phyloP scores from a whole-genome alignment of 1,140 invertebrate species.

The Bicyclus anynana region DNA sequence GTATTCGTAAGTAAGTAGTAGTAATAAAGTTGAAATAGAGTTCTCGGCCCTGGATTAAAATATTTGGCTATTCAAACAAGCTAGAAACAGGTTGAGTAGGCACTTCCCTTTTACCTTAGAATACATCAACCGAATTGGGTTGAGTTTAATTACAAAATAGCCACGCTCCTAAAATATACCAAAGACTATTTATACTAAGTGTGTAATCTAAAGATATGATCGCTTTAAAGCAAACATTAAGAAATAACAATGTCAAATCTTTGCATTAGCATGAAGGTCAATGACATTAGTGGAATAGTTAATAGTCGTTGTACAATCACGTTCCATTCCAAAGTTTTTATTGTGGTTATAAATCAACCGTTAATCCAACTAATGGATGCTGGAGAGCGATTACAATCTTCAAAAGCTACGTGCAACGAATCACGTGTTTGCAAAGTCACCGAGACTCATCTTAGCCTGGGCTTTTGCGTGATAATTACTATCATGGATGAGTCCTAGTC shows the following conservation, averaged over 20 bases:
- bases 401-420: constrained; percentile 23
- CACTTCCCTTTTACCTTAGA: no score
- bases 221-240: not conserved
- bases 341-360: constrained; percentile 34
- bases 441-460: constrained; percentile 30
- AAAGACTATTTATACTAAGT: no score
- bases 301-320: constrained; percentile 25
- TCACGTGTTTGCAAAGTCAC: constrained; percentile 42
- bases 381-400: constrained; percentile 29
- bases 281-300: constrained; percentile 21
- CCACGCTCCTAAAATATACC: no score
- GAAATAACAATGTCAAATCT: constrained; percentile 8
- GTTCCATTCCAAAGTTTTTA: constrained; percentile 36
- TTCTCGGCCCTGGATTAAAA: no score
- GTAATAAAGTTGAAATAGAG: no score
- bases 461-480: not conserved
- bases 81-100: no score
- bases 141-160: no score
- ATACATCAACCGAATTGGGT: no score
- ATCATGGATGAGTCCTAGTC: no score
- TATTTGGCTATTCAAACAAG: no score
- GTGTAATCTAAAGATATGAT: not conserved
- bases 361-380: constrained; percentile 35
- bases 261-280: constrained; percentile 8
- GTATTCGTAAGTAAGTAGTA: no score